A percentile compares a stretch with the other conserved stretches of the same genome.
These are phyloP conservation scores for Vulpes vulpes DNA, from an alignment of 2,113 vertebrate species.

Conservation along the genomic window DNA sequence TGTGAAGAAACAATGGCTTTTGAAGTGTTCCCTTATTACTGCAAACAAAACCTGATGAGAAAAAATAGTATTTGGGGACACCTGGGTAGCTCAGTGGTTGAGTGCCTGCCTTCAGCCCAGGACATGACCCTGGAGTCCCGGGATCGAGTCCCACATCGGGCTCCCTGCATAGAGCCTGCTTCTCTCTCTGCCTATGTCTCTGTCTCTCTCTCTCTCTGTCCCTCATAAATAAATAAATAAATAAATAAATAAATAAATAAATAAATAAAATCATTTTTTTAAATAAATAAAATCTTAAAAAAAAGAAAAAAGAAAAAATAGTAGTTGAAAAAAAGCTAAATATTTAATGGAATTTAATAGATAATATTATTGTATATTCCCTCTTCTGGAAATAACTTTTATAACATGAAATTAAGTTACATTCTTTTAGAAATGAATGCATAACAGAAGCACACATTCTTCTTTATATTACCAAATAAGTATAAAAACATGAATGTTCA, in stretches of 20 bases:
- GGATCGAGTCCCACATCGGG: too few relatives aligned
- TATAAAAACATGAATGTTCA: constrained; percentile 22
- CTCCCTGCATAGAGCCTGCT: too few relatives aligned
- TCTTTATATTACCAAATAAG: not conserved
- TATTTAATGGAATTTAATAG: constrained; percentile 16
- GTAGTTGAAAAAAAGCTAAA: constrained; percentile 20
- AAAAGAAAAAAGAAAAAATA: not conserved
- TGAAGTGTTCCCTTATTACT: not conserved
- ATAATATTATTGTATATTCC: not conserved
- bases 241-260: too few relatives aligned
- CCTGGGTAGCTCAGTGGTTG: too few relatives aligned
- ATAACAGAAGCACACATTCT: not conserved
- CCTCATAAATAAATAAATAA: too few relatives aligned
- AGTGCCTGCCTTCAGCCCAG: too few relatives aligned
- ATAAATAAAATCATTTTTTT: too few relatives aligned
- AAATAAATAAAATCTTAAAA: too few relatives aligned
- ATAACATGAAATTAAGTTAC: constrained; percentile 2
- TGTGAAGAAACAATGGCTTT: not conserved
- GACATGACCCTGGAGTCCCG: too few relatives aligned
- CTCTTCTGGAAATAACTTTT: constrained; percentile 33
- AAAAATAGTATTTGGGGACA: not conserved
- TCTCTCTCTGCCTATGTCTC: too few relatives aligned
- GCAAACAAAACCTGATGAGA: constrained; percentile 24
- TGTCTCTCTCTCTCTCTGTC: too few relatives aligned
- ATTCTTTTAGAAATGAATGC: not conserved